Conservation (phyloP, 2,113 vertebrate species). For the Nyctibius bracteatus region DNA sequence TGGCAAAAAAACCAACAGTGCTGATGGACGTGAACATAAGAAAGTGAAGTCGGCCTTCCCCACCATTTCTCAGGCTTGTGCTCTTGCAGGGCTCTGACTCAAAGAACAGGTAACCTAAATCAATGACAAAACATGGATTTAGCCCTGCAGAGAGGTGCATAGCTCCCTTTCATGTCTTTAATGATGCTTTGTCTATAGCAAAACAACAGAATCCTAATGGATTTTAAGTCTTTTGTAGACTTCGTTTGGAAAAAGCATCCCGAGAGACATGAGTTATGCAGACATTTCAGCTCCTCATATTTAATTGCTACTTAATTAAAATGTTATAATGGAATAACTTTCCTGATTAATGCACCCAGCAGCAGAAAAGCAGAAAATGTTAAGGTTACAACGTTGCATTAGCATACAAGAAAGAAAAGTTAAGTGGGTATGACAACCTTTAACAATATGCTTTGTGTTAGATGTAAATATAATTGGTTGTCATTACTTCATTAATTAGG, state of each 20-base stretch:
- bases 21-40: not conserved
- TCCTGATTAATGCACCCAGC: not conserved
- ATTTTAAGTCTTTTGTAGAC: not conserved
- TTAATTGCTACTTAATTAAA: not conserved
- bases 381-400: not conserved
- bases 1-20: not conserved
- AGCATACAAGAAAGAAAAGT: not conserved
- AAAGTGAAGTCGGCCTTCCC: not conserved
- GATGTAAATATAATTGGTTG: not conserved
- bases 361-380: not conserved
- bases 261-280: not conserved
- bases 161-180: not conserved
- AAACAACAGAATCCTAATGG: not conserved
- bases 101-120: not conserved
- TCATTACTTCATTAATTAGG: slow-evolving; percentile 9
- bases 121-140: not conserved
- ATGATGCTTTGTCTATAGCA: not conserved
- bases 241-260: not conserved
- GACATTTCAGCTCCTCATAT: not conserved
- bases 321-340: not conserved
- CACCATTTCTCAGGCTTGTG: not conserved
- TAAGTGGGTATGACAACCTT: not conserved
- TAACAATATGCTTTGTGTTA: not conserved
- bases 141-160: not conserved
- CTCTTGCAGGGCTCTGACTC: not conserved